A percentile compares a stretch with the other conserved stretches of the same genome.
phyloP scores from a whole-genome alignment of 2,797 vertebrate species.

The Trichosurus vulpecula region DNA sequence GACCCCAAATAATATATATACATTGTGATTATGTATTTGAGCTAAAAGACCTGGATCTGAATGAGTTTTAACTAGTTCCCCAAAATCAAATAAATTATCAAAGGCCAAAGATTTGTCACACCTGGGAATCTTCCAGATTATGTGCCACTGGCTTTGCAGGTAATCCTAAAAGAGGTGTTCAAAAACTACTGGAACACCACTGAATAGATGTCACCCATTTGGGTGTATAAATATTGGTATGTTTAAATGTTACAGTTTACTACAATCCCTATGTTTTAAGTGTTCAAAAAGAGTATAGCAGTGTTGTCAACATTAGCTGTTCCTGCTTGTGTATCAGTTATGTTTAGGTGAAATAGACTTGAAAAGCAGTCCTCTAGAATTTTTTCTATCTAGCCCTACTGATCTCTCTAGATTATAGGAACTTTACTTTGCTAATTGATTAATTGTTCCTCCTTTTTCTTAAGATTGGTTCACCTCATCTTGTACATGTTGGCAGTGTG shows the following conservation, averaged over 20 bases:
- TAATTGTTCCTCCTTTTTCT: no score
- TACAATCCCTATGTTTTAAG: not conserved
- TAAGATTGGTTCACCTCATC: no score
- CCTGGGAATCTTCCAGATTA: not conserved
- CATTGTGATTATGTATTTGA: not conserved
- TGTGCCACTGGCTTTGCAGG: not conserved
- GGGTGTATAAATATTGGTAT: not conserved
- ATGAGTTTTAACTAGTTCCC: constrained; percentile 6
- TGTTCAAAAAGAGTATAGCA: not conserved
- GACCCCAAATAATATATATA: not conserved
- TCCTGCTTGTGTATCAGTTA: not conserved
- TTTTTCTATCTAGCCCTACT: no score
- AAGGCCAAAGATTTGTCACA: not conserved
- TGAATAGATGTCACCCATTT: not conserved
- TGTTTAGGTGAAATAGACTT: not conserved
- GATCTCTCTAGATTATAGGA: no score
- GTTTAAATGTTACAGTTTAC: not conserved
- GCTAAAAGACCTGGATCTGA: not conserved
- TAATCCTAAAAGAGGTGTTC: not conserved
- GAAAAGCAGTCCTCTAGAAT: no score
- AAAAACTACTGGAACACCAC: not conserved
- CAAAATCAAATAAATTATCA: constrained; percentile 17
- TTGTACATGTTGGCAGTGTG: no score
- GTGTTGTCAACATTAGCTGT: not conserved
- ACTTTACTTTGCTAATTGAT: no score